Base-by-base conservation (phyloP, 2,797 vertebrate species). In the Melanotaenia maccullochi region DNA sequence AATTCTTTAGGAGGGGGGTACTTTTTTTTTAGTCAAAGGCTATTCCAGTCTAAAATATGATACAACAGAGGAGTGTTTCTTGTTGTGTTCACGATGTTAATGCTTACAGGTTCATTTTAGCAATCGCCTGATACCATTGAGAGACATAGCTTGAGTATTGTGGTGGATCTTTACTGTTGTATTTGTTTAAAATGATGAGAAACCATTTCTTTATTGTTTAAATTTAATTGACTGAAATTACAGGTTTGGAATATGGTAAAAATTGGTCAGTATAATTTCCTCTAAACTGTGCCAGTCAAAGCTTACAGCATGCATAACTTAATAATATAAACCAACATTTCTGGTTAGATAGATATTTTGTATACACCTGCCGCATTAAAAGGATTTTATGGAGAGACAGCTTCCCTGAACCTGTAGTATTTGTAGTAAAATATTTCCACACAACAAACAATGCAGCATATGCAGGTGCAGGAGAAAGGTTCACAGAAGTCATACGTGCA, bases 21-120 rank as follows among this genome's bases (percentile, higher is more conserved):
- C 55, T 49, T 14, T 18, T 9, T 54, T 61, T 73, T 44, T 20
- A 58, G 47, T 1, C 33, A 5, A 54, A 51, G 40, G 49, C 30
- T 73, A 71, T 72, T 80, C 28, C 36, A 65, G 58, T 51, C 18
- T 76, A 69, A 77, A 81, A 83, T 44, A 0, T 59, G 79, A 90
- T 75, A 58, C 28, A 6, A 59, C 49, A 20, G 65, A 78, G 76
- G 73, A 28, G 76, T 86, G 67, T 75, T 57, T 65, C 58, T 47
- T 71, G 44, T 52, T 55, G 65, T 75, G 60, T 47, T 63, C 5
- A 8, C 59, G 9, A n/a, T 5, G 16, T 22, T 16, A 57, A 35
- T 30, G 22, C 33, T 44, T 30, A 63, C 35, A 60, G 42, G 22
- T 28, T 35, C 1, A 4, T 42, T 32, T 9, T 28, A 55, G 35